Percentiles rank a stretch among this genome's conserved stretches.
phyloP scores from a whole-genome alignment of 2,797 vertebrate genomes.

The Hippoglossus hippoglossus region DNA sequence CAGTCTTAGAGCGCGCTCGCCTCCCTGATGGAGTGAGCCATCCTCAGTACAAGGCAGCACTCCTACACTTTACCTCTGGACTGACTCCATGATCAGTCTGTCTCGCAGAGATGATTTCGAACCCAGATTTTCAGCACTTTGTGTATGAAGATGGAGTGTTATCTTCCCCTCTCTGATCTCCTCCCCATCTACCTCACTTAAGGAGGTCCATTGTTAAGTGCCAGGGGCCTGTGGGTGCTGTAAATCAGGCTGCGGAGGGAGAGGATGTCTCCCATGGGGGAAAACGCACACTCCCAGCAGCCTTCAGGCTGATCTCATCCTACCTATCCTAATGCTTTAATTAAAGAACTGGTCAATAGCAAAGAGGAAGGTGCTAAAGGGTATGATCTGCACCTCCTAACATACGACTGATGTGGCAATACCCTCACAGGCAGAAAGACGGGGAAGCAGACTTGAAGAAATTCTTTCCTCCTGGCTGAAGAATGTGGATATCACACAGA shows the following conservation, averaged over 20 bases:
- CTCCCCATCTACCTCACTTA: constrained; percentile 81
- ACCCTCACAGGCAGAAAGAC: constrained; percentile 45
- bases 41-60: constrained; percentile 61
- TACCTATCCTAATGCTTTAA: constrained; percentile 78
- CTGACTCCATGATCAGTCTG: constrained; percentile 66
- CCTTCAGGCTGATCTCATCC: constrained; percentile 81
- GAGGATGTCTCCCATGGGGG: constrained; percentile 80
- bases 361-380: constrained; percentile 71
- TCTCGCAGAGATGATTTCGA: constrained; percentile 74
- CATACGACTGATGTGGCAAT: constrained; percentile 46
- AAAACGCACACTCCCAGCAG: constrained; percentile 77
- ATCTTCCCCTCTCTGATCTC: constrained; percentile 76
- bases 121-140: constrained; percentile 79
- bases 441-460: constrained; percentile 23
- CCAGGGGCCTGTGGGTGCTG: constrained; percentile 81
- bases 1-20: constrained; percentile 50
- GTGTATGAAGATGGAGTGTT: constrained; percentile 82
- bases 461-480: constrained; percentile 30
- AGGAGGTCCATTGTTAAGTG: constrained; percentile 86
- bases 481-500: constrained; percentile 30
- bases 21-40: constrained; percentile 60
- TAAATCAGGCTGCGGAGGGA: constrained; percentile 85
- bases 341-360: constrained; percentile 81
- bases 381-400: constrained; percentile 57
- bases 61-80: constrained; percentile 70